Base-by-base conservation (phyloP, 2,113 vertebrate genomes). In the Istiophorus platypterus region DNA sequence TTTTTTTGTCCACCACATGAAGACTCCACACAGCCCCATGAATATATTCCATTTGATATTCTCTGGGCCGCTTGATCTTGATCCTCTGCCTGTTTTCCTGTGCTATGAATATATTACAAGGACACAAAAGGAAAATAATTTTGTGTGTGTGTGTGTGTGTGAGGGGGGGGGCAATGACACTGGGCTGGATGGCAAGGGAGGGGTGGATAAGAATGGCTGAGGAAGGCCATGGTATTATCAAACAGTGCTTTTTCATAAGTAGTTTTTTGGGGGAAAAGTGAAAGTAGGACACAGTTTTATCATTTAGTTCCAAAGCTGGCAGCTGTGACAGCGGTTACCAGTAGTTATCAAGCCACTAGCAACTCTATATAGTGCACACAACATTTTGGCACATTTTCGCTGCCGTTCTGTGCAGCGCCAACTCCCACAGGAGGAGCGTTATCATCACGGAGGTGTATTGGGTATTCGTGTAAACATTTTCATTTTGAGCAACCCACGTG, bases 41-140 rank as follows among this genome's bases (percentile, higher is more conserved):
- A 93, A 91, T 94, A 85, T 92, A 93, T 93, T 93, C 90, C 58
- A 85, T 93, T 91, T 94, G 90, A 94, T 95, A 86, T 91, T 81
- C 86, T 86, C 73, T 45, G 54, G 84, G 78, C 85, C 83, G 89
- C 87, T 83, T 90, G 85, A 89, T 91, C 88, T 79, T 86, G 85
- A 89, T 90, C 85, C 80, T 72, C 81, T 73, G 78, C 83, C 74
- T 92, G 78, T 88, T 90, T 91, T 79, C 65, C 85, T 84, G 73
- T 56, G 73, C 88, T 84, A 75, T 87, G 88, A 94, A 93, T 94
- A 92, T 52, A 92, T 92, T 91, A 91, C 69, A 75, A 90, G 69
- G 66, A 84, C 88, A 86, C 86, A 91, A 80, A 91, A 85, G 80
- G 76, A 85, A 58, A 89, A 80, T 79, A 68, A 78, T 82, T 90